Evolutionary conservation across 2,113 vertebrate species (phyloP).

Genomic region (Sinocyclocheilus grahami): DNA sequence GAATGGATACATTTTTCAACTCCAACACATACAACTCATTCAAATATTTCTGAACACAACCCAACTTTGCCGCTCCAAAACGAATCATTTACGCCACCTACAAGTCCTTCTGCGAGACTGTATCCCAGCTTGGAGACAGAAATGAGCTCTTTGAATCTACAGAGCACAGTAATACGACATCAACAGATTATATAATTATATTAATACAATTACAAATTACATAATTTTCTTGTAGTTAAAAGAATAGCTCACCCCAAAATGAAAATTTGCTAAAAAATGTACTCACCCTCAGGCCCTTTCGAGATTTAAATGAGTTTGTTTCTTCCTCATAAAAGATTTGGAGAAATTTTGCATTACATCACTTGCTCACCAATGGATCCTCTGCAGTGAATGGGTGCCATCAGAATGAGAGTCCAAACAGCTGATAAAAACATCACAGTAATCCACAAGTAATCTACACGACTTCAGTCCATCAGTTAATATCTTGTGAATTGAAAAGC

Average conservation of each 20-base stretch:
- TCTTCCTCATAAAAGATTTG: background rate
- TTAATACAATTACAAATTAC: too few species aligned
- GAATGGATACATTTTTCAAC: background rate
- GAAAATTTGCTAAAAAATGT: background rate
- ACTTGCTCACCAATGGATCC: background rate
- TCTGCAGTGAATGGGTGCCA: background rate
- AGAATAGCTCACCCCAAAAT: too few species aligned
- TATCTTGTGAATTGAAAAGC: background rate
- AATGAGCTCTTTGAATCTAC: background rate
- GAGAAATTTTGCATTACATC: background rate
- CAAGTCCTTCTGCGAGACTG: constrained; percentile 42
- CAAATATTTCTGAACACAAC: background rate
- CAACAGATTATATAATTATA: background rate
- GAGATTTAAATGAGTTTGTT: background rate
- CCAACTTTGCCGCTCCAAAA: background rate
- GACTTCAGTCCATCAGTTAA: background rate
- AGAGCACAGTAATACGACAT: constrained; percentile 52
- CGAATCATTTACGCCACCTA: background rate
- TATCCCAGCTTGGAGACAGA: constrained; percentile 66
- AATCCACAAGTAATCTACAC: background rate
- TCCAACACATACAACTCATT: background rate
- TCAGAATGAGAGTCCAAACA: background rate
- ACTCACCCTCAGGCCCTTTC: background rate
- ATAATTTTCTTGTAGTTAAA: too few species aligned
- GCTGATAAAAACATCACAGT: background rate